Evolutionary conservation across 2,797 vertebrate species (phyloP).

Genomic region (Neopelma chrysocephalum): DNA sequence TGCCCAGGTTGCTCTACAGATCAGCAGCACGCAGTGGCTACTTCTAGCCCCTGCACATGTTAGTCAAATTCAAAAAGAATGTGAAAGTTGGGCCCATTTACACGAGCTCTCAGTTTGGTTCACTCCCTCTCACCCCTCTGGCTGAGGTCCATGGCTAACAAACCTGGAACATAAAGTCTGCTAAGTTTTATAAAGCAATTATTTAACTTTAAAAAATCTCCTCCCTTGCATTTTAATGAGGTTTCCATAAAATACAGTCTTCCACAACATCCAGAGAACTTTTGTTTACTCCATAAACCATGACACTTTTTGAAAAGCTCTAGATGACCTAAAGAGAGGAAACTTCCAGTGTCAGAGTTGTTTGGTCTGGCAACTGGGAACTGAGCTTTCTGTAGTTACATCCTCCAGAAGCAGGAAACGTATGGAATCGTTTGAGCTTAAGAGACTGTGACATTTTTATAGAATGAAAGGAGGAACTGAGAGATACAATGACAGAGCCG

Average conservation of each 20-base stretch:
- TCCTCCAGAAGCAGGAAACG: conserved; percentile 6
- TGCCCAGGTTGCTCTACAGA: neutral
- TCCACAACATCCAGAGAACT: neutral
- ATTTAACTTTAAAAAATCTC: conserved; percentile 35
- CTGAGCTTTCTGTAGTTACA: neutral
- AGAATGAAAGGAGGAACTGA: conserved; percentile 21
- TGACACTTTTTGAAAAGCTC: neutral
- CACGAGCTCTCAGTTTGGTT: neutral
- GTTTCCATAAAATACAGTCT: conserved; percentile 11
- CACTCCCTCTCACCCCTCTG: neutral
- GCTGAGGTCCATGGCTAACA: conserved; percentile 20
- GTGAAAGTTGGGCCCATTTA: neutral
- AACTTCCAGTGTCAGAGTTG: neutral
- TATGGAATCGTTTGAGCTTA: conserved; percentile 50
- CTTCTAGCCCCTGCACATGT: neutral
- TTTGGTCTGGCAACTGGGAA: neutral
- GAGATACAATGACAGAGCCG: neutral
- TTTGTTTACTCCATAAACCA: neutral
- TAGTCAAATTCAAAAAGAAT: neutral
- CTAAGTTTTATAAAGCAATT: conserved; percentile 38
- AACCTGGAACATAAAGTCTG: conserved; percentile 17
- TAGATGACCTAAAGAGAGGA: neutral
- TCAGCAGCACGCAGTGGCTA: neutral
- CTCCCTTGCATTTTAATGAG: conserved; percentile 20
- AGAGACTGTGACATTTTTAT: conserved; percentile 62